Conservation (phyloP, 2,888 invertebrate species). For the Lamproptera curius region DNA sequence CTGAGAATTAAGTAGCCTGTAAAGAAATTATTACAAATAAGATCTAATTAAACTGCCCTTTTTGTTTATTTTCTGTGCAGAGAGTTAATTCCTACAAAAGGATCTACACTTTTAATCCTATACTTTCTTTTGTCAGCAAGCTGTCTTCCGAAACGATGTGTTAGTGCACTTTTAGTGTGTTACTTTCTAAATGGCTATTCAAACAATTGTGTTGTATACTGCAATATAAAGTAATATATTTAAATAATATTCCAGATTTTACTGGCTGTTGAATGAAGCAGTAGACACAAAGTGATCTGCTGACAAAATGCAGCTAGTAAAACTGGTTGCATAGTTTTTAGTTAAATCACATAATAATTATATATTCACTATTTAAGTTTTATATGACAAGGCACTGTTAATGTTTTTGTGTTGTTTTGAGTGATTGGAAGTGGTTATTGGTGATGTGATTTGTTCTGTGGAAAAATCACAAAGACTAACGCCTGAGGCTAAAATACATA, state of each 20-base stretch:
- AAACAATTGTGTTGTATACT: constrained; percentile 6
- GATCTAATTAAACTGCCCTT: background rate
- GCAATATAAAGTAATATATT: constrained; percentile 22
- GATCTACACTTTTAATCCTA: background rate
- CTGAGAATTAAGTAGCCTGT: constrained; percentile 27
- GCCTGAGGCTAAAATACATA: constrained; percentile 46
- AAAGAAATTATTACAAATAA: background rate
- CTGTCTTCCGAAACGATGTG: constrained; percentile 6
- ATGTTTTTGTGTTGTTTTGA: constrained; percentile 32
- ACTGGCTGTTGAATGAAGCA: constrained; percentile 33
- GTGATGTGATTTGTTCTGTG: constrained; percentile 26
- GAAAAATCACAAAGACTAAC: constrained; percentile 15
- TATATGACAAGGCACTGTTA: constrained; percentile 52
- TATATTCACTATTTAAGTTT: constrained; percentile 55
- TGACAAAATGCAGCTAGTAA: constrained; percentile 33
- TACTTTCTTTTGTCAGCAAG: background rate
- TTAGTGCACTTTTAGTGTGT: background rate
- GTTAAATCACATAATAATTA: constrained; percentile 49
- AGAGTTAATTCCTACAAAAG: too few species aligned
- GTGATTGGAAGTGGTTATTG: constrained; percentile 19
- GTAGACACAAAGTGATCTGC: constrained; percentile 48
- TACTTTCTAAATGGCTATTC: background rate
- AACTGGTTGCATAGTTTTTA: constrained; percentile 51
- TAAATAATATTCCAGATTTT: constrained; percentile 31
- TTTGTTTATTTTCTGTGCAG: too few species aligned